Base-by-base conservation (phyloP, 2,113 vertebrate genomes). In the Apaloderma vittatum region DNA sequence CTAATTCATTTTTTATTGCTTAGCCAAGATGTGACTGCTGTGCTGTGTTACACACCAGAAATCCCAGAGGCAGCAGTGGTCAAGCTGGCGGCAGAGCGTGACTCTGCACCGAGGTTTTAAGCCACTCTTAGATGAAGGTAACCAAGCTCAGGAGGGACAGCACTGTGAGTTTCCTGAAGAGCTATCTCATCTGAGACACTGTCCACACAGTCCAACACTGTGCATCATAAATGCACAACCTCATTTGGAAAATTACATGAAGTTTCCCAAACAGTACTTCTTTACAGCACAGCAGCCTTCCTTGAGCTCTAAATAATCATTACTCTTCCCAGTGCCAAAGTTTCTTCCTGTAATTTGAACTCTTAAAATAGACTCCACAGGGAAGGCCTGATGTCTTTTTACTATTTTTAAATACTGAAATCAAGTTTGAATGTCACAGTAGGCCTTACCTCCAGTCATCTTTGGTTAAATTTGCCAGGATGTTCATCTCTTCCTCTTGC, bases 401-500 rank as follows among this genome's bases (percentile, higher is more conserved):
- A 34, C 62, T 61, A 70, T 76, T 88, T 95, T 90, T 66, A 88
- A 90, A 80, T 59, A 84, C 48, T 45, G 73, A 52, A 74, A 86
- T 73, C 81, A 70, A 85, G 55, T 83, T 51, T 80, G 45, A 79
- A 62, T 29, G 30, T 55, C 90, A 52, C 59, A 58, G 40, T 57
- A 83, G 87, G 55, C 61, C 98, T 98, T 96, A 99, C 99, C 99
- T 99, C 99, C 99, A 99, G 97, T 99, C 99, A 80, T 99, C 99
- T 97, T 99, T 99, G 93, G 98, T 99, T 97, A 99, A 98, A 97
- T 99, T 99, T 91, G 98, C 79, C 95, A 99, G 97, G 93, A 99
- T 99, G 96, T 99, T 99, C 99, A 99, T 99, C 92, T 99, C 99
- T 37, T 99, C 99, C 51, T 99, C 99, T 72, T 99, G 99, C 99